These are phyloP conservation scores for Steinernema feltiae DNA, from an alignment of 1,140 invertebrate species.

Conservation along the genomic window DNA sequence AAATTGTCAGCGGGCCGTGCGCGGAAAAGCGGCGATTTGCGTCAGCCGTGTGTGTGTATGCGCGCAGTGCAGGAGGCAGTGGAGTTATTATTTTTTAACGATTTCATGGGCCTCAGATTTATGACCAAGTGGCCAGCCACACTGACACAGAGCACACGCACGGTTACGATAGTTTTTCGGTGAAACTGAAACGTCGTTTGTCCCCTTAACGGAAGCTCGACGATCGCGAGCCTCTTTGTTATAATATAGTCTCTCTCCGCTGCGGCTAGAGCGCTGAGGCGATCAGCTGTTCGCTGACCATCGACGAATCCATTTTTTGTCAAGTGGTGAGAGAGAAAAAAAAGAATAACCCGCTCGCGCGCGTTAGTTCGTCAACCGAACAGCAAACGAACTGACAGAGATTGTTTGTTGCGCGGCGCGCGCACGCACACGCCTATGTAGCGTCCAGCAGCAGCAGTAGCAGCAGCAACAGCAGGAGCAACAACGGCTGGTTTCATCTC, in stretches of 20 bases:
- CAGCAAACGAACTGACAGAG: conserved; percentile 7
- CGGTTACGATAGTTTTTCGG: too few species aligned
- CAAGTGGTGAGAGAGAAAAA: background rate
- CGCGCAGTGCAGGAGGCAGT: too few species aligned
- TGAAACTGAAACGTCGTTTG: too few species aligned
- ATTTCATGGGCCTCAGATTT: background rate
- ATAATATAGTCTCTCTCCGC: too few species aligned
- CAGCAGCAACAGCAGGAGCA: background rate
- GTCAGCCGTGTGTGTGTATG: too few species aligned
- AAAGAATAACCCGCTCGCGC: background rate
- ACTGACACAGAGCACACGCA: too few species aligned
- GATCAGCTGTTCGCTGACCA: conserved; percentile 10
- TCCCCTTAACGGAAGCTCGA: too few species aligned
- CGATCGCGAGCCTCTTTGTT: too few species aligned
- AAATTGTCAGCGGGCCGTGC: background rate
- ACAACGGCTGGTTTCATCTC: background rate
- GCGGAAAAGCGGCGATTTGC: background rate
- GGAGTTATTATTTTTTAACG: background rate
- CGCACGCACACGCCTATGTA: background rate
- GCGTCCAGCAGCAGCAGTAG: too few species aligned
- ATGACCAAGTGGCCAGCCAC: background rate
- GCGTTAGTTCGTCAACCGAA: background rate
- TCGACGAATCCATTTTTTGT: background rate
- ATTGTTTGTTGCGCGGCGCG: conserved; percentile 8
- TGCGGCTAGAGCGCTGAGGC: too few species aligned